These are phyloP conservation scores for Muschampia plurimacula DNA, from an alignment of 2,888 invertebrate genomes.

Conservation along the genomic window DNA sequence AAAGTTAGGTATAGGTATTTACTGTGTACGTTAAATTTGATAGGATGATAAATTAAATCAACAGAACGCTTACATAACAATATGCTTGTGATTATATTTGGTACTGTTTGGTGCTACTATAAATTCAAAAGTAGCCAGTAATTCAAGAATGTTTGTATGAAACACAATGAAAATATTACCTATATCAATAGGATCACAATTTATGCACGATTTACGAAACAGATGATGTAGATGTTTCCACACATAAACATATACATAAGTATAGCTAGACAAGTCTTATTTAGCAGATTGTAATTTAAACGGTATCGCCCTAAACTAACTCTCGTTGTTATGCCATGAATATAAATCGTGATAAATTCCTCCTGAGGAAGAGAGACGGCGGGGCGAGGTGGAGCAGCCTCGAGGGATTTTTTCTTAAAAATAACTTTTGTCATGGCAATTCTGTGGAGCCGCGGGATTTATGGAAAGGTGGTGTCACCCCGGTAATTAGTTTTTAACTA, in stretches of 20 bases:
- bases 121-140: background rate
- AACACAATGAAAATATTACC: slow-evolving; percentile 2
- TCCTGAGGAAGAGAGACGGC: slow-evolving; percentile 54
- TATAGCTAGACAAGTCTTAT: slow-evolving; percentile 58
- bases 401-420: slow-evolving; percentile 85
- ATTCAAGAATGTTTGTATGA: background rate
- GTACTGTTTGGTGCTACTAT: background rate
- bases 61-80: background rate
- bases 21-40: background rate
- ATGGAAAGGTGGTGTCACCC: slow-evolving; percentile 85
- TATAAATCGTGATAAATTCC: slow-evolving; percentile 88
- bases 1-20: background rate
- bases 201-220: slow-evolving; percentile 7
- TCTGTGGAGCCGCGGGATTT: slow-evolving; percentile 80
- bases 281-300: slow-evolving; percentile 74
- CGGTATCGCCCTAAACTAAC: slow-evolving; percentile 79
- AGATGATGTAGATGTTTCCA: slow-evolving; percentile 23
- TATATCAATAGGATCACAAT: slow-evolving; percentile 7
- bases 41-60: background rate
- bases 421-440: slow-evolving; percentile 86
- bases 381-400: slow-evolving; percentile 66
- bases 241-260: slow-evolving; percentile 13
- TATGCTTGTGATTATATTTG: background rate
- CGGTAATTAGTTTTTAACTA: slow-evolving; percentile 86
- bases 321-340: slow-evolving; percentile 85